Percentiles rank a stretch among this genome's conserved stretches.
Conservation (phyloP, 2,888 invertebrate species). For the Acleris laterana region DNA sequence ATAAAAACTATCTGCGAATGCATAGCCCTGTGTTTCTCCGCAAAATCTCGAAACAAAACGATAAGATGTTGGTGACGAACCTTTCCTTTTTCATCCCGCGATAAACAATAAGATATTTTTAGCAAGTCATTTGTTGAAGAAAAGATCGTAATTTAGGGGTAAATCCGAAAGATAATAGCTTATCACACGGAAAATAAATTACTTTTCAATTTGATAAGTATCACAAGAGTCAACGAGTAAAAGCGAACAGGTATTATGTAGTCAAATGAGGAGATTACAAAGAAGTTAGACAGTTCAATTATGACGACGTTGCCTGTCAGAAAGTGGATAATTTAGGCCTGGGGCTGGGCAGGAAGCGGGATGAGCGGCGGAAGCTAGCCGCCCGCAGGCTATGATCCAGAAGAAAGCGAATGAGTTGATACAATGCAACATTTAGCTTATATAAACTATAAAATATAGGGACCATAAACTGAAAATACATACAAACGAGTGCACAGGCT, state of each 20-base stretch:
- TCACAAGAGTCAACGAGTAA: constrained; percentile 3
- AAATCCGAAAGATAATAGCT: constrained; percentile 1
- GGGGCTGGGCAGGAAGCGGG: constrained; percentile 23
- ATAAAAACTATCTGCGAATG: constrained; percentile 4
- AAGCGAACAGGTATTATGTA: not conserved
- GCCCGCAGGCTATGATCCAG: constrained; percentile 8
- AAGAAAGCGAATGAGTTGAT: too few relatives aligned
- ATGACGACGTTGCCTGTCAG: constrained; percentile 17
- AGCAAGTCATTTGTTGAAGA: not conserved
- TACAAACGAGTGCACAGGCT: too few relatives aligned
- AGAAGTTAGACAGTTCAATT: constrained; percentile 34
- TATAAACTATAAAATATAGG: too few relatives aligned
- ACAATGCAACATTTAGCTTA: not conserved
- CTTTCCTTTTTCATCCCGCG: not conserved
- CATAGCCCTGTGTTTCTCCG: constrained; percentile 8
- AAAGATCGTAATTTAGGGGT: not conserved
- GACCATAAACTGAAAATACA: too few relatives aligned
- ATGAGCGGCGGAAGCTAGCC: constrained; percentile 14
- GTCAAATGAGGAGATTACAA: constrained; percentile 19
- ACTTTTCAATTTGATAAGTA: constrained; percentile 15
- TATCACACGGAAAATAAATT: constrained; percentile 24
- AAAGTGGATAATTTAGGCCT: constrained; percentile 19
- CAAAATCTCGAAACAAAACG: constrained; percentile 7
- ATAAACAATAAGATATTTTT: constrained; percentile 2
- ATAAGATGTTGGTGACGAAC: not conserved